phyloP scores from a whole-genome alignment of 1,140 invertebrate species.

The Littorina saxatilis region DNA sequence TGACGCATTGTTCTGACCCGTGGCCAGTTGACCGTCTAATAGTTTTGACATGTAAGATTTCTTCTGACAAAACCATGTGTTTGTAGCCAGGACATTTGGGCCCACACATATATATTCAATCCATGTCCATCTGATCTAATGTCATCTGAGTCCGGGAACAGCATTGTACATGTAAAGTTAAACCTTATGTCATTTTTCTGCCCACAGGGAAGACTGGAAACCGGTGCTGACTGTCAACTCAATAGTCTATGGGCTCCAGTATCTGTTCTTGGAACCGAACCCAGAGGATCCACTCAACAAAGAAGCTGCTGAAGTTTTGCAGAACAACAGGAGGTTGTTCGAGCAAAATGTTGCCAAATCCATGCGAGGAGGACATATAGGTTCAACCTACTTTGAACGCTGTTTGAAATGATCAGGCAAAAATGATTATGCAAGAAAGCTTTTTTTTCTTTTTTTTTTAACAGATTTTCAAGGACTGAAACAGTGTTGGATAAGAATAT shows the following conservation, averaged over 20 bases:
- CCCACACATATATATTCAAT: too few relatives aligned
- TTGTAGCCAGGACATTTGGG: too few relatives aligned
- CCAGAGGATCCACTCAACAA: conserved; percentile 99
- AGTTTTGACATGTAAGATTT: too few relatives aligned
- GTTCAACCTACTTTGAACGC: conserved; percentile 93
- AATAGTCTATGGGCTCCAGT: conserved; percentile 98
- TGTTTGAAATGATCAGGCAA: conserved; percentile 91
- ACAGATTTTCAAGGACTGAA: not conserved
- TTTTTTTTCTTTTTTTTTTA: too few relatives aligned
- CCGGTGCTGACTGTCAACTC: conserved; percentile 98
- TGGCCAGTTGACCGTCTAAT: too few relatives aligned
- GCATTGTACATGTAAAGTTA: too few relatives aligned
- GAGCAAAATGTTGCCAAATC: conserved; percentile 97
- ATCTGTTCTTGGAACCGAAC: conserved; percentile 98
- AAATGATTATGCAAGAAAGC: too few relatives aligned
- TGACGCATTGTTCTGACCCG: too few relatives aligned
- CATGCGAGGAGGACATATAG: conserved; percentile 96
- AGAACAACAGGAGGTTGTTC: conserved; percentile 94
- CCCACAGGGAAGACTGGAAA: conserved; percentile 99
- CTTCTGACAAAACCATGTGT: too few relatives aligned
- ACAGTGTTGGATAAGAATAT: not conserved
- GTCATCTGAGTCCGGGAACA: too few relatives aligned
- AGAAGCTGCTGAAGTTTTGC: conserved; percentile 98
- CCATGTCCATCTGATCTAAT: too few relatives aligned
- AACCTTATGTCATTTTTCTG: too few relatives aligned